Evolutionary conservation across 1,140 invertebrate genomes (phyloP).

Genomic region (Drosophila athabasca): DNA sequence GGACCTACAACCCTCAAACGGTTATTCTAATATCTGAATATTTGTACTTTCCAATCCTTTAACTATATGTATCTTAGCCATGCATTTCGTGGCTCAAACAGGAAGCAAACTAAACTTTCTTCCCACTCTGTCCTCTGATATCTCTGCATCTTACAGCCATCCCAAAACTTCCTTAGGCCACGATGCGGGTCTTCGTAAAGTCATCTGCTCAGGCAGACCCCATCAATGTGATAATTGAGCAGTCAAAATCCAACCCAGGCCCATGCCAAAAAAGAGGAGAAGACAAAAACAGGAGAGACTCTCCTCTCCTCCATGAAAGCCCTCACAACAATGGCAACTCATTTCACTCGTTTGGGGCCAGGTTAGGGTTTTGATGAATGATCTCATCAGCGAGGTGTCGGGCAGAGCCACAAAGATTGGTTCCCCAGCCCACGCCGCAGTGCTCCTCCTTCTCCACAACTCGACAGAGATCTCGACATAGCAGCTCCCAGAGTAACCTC

Average conservation of each 20-base stretch:
- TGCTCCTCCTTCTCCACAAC: slow-evolving; percentile 1
- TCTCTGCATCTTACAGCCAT: slow-evolving; percentile 1
- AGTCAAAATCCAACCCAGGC: slow-evolving; percentile 60
- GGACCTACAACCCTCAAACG: too few species aligned
- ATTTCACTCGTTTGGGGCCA: slow-evolving; percentile 58
- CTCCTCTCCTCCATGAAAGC: slow-evolving; percentile 28
- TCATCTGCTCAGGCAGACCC: slow-evolving; percentile 1
- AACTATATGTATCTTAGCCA: too few species aligned
- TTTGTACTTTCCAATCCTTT: too few species aligned
- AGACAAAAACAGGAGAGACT: slow-evolving; percentile 12
- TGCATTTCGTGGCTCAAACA: too few species aligned
- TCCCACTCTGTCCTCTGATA: background rate
- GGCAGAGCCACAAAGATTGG: slow-evolving; percentile 66
- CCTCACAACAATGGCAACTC: slow-evolving; percentile 77
- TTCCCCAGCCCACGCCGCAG: slow-evolving; percentile 10
- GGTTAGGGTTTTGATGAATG: slow-evolving; percentile 79
- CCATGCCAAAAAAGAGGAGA: slow-evolving; percentile 35
- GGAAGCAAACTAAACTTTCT: background rate
- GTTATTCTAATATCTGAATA: too few species aligned
- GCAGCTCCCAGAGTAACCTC: slow-evolving; percentile 34
- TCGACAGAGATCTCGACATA: background rate
- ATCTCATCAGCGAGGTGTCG: slow-evolving; percentile 83
- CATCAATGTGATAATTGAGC: slow-evolving; percentile 69
- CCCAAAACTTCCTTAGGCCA: slow-evolving; percentile 14
- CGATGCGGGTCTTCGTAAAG: slow-evolving; percentile 24